Evolutionary conservation across 2,888 invertebrate genomes (phyloP), one percentile per base, ranked within the genome.

Genomic region (Eupithecia inturbata): DNA sequence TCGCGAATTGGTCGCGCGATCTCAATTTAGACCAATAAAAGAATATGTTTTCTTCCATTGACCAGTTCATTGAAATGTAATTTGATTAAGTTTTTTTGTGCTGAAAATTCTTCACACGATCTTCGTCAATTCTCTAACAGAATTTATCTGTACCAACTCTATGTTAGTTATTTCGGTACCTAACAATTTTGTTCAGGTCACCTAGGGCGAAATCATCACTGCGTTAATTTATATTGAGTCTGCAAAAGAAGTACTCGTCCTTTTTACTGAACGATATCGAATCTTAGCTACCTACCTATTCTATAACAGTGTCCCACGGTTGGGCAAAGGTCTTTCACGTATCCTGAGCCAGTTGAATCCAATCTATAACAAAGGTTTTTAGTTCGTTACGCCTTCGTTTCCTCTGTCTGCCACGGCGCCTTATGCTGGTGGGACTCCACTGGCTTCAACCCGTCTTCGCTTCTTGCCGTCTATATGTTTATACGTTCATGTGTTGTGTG

Each of bases 1-100:
- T 78, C 71, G 64, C 78, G 75, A 79, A 78, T 76, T 77, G 79
- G 64, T 77, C 78, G 41, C 71, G 72, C 75, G 74, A 77, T 73
- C 68, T 66, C 73, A 76, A 76, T 76, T 76, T 72, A 73, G 66
- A 70, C 71, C 75, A 73, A 76, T 76, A 64, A 73, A 74, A 33
- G 49, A 71, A 63, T 68, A 69, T 28, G 67, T 76, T 64, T 67
- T 41, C 33, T 66, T 66, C 36, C 22, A 71, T 26, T 60, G 71
- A 10, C 67, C 12, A 41, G 28, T 71, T 39, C 67, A 75, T 68
- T 70, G 67, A 49, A 60, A 60, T 31, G 67, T 67, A 45, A 70
- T 70, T 71, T 68, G 57, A 74, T 74, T 74, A 60, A 57, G 64
- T 63, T 62, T 45, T 49, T 41, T 26, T 53, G 63, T 31, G 45